phyloP scores from a whole-genome alignment of 2,888 invertebrate genomes.

The Automeris io region DNA sequence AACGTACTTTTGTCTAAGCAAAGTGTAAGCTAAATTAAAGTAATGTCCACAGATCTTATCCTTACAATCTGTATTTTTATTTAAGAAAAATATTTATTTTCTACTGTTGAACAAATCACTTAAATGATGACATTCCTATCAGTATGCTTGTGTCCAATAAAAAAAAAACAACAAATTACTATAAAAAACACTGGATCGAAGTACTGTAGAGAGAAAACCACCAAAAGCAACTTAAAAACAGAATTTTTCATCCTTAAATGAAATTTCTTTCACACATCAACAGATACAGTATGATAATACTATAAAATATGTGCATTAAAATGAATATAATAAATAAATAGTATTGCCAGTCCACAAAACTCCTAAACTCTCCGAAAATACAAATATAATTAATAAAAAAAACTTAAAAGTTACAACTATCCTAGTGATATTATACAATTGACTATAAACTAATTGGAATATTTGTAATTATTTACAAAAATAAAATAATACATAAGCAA shows the following conservation, averaged over 20 bases:
- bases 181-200: background rate
- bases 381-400: constrained; percentile 26
- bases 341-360: constrained; percentile 11
- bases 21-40: too few species aligned
- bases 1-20: too few species aligned
- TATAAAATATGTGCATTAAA: background rate
- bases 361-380: constrained; percentile 10
- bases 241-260: background rate
- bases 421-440: constrained; percentile 68
- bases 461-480: constrained; percentile 64
- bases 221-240: background rate
- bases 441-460: constrained; percentile 68
- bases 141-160: too few species aligned
- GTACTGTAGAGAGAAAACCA: background rate
- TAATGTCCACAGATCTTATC: too few species aligned
- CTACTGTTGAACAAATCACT: too few species aligned
- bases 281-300: background rate
- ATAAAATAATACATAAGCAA: constrained; percentile 47
- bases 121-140: too few species aligned
- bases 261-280: background rate
- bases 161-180: background rate
- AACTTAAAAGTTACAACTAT: constrained; percentile 46
- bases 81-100: too few species aligned
- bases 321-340: background rate
- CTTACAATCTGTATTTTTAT: too few species aligned